Percentiles rank a stretch among this genome's conserved stretches.
Evolutionary conservation across 2,113 vertebrate species (phyloP).

Genomic region (Tapirus terrestris): DNA sequence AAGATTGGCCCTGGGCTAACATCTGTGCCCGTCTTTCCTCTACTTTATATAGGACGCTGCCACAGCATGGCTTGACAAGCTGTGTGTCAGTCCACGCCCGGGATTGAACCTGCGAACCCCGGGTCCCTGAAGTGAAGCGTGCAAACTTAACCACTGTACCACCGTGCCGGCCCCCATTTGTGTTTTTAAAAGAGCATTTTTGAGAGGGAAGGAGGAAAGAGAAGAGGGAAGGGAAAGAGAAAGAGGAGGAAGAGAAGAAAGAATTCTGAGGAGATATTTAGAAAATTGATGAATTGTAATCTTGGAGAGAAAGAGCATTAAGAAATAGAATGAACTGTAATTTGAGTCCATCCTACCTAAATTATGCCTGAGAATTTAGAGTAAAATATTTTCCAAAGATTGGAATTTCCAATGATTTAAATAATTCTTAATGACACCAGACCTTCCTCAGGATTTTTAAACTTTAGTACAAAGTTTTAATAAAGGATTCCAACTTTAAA

Average conservation of each 20-base stretch:
- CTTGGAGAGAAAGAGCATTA: neutral
- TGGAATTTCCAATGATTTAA: neutral
- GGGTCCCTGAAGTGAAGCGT: no score
- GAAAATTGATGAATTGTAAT: neutral
- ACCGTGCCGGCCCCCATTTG: neutral
- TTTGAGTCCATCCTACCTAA: neutral
- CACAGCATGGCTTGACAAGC: no score
- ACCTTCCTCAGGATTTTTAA: neutral
- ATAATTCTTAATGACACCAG: neutral
- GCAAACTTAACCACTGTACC: no score
- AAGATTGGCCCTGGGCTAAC: no score
- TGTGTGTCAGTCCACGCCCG: no score
- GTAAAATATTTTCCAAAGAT: neutral
- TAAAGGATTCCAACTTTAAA: neutral
- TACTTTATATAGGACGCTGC: no score
- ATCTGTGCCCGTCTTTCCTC: no score
- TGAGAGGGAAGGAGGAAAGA: neutral
- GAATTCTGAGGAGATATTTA: neutral
- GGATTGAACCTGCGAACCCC: no score
- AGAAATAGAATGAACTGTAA: neutral
- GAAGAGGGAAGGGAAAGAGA: neutral
- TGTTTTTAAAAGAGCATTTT: neutral
- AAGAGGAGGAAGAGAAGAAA: neutral
- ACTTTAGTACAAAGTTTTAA: neutral
- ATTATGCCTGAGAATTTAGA: neutral